A percentile compares a stretch with the other conserved stretches of the same genome.
phyloP scores from a whole-genome alignment of 2,797 vertebrate genomes.

The Bovichtus diacanthus region DNA sequence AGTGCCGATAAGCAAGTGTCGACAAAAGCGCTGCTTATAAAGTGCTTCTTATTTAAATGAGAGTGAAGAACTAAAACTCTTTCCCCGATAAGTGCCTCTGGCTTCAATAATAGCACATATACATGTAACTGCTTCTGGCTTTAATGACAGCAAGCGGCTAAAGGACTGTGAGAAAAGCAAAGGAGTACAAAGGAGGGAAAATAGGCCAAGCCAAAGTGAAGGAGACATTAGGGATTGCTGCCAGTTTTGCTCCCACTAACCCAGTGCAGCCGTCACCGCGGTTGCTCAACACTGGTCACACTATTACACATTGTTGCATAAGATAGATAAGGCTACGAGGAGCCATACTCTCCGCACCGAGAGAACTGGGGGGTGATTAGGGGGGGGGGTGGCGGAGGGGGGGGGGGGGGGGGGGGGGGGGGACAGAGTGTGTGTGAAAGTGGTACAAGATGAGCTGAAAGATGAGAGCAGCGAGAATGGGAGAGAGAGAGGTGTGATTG shows the following conservation, averaged over 20 bases:
- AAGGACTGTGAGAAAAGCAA: constrained; percentile 42
- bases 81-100: constrained; percentile 48
- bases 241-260: constrained; percentile 77
- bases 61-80: constrained; percentile 47
- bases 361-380: constrained; percentile 30
- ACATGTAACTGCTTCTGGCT: constrained; percentile 49
- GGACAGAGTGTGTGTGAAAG: constrained; percentile 56
- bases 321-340: constrained; percentile 72
- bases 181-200: constrained; percentile 58
- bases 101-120: constrained; percentile 42
- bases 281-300: constrained; percentile 76
- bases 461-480: constrained; percentile 60
- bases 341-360: constrained; percentile 63
- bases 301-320: constrained; percentile 79
- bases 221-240: constrained; percentile 65
- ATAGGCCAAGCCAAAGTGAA: constrained; percentile 62
- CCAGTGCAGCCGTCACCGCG: constrained; percentile 61
- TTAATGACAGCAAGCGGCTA: constrained; percentile 49
- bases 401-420: constrained; percentile 18
- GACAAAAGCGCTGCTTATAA: constrained; percentile 47
- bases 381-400: constrained; percentile 20
- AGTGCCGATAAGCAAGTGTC: constrained; percentile 56
- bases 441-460: constrained; percentile 66
- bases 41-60: constrained; percentile 60
- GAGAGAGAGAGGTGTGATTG: constrained; percentile 63